phyloP scores from a whole-genome alignment of 2,113 vertebrate species.

The Anguilla japonica region DNA sequence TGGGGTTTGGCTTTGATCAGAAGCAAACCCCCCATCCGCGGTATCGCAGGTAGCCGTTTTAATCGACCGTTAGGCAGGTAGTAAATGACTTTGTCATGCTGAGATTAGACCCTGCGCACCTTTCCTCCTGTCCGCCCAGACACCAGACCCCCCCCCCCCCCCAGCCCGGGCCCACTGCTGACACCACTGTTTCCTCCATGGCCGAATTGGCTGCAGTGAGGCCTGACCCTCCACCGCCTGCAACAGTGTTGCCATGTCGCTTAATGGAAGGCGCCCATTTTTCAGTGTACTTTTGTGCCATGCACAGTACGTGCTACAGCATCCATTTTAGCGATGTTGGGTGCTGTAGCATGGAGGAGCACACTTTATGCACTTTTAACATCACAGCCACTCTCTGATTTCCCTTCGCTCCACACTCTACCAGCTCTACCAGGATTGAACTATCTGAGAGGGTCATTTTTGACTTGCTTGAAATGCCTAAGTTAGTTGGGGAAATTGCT shows the following conservation, averaged over 20 bases:
- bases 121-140: no score
- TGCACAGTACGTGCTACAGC: neutral
- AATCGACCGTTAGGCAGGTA: neutral
- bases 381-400: neutral
- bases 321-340: neutral
- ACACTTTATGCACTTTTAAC: neutral
- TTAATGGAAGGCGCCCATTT: no score
- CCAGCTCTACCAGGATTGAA: neutral
- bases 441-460: neutral
- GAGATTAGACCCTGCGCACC: neutral
- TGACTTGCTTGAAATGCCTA: neutral
- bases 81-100: neutral
- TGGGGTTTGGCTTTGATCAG: neutral
- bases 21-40: neutral
- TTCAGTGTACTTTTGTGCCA: neutral
- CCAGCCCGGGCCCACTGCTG: neutral
- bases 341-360: neutral
- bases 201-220: neutral
- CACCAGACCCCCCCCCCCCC: no score
- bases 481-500: neutral
- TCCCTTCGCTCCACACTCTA: neutral
- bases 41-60: no score
- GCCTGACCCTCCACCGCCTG: neutral
- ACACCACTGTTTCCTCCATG: neutral
- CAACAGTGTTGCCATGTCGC: neutral